Evolutionary conservation across 2,888 invertebrate genomes (phyloP).

Genomic region (Lamellibrachia satsuma): DNA sequence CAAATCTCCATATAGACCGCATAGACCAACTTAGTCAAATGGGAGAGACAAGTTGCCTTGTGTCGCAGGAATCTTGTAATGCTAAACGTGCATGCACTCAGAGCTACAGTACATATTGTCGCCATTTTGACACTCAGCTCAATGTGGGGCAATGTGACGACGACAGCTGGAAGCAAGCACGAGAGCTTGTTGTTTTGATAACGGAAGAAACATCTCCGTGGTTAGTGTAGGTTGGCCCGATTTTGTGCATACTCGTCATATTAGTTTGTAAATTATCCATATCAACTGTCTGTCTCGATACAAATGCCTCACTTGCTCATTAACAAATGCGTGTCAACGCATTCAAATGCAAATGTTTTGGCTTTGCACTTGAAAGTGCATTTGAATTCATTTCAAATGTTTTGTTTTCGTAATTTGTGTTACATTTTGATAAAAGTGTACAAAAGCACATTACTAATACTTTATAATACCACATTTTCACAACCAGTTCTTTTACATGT

Average conservation of each 20-base stretch:
- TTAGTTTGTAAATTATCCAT: too few relatives aligned
- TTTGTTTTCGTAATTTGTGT: too few relatives aligned
- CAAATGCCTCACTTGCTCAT: not conserved
- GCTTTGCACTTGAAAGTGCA: too few relatives aligned
- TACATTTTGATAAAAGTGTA: too few relatives aligned
- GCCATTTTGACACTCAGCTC: not conserved
- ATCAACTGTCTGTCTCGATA: too few relatives aligned
- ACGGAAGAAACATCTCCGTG: not conserved
- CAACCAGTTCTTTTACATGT: too few relatives aligned
- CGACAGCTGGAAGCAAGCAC: not conserved
- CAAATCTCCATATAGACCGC: not conserved
- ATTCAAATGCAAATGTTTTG: too few relatives aligned
- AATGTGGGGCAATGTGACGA: not conserved
- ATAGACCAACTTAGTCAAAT: not conserved
- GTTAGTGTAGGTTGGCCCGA: not conserved
- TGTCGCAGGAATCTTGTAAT: not conserved
- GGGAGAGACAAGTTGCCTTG: not conserved
- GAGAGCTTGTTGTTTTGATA: not conserved
- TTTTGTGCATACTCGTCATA: too few relatives aligned
- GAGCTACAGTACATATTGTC: not conserved
- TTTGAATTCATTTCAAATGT: too few relatives aligned
- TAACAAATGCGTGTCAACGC: too few relatives aligned
- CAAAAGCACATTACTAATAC: too few relatives aligned
- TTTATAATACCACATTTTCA: too few relatives aligned
- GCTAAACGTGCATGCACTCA: not conserved